phyloP scores from a whole-genome alignment of 2,797 vertebrate genomes.

The Chelon labrosus region DNA sequence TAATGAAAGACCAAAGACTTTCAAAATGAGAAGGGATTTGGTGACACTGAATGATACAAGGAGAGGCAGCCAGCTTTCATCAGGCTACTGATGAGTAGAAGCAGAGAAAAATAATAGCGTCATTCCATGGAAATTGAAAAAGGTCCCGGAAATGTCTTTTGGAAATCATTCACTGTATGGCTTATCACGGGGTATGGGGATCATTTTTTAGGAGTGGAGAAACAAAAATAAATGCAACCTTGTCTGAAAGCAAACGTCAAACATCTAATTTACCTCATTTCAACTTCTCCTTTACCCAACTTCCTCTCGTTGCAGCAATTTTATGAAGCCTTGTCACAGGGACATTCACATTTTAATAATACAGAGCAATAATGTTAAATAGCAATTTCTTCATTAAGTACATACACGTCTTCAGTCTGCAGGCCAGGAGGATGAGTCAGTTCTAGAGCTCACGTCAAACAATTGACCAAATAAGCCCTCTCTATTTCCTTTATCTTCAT shows the following conservation, averaged over 20 bases:
- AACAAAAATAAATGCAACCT: slow-evolving; percentile 41
- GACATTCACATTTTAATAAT: slow-evolving; percentile 8
- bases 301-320: slow-evolving; percentile 6
- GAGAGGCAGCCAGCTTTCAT: slow-evolving; percentile 57
- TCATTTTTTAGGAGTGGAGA: slow-evolving; percentile 2
- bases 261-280: slow-evolving; percentile 15
- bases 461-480: neutral
- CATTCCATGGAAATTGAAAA: slow-evolving; percentile 64
- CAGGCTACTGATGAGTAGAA: slow-evolving; percentile 56
- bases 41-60: slow-evolving; percentile 64
- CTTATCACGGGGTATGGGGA: slow-evolving; percentile 31
- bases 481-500: neutral
- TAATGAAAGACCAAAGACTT: slow-evolving; percentile 61
- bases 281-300: slow-evolving; percentile 18
- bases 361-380: neutral
- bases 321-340: slow-evolving; percentile 14
- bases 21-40: slow-evolving; percentile 66
- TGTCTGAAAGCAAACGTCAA: slow-evolving; percentile 11
- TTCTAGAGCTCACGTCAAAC: neutral
- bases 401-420: neutral
- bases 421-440: slow-evolving; percentile 8
- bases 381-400: neutral
- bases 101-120: slow-evolving; percentile 55
- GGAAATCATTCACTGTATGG: slow-evolving; percentile 25
- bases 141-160: slow-evolving; percentile 39